phyloP scores from a whole-genome alignment of 2,888 invertebrate species.

The Sialis lutaria region DNA sequence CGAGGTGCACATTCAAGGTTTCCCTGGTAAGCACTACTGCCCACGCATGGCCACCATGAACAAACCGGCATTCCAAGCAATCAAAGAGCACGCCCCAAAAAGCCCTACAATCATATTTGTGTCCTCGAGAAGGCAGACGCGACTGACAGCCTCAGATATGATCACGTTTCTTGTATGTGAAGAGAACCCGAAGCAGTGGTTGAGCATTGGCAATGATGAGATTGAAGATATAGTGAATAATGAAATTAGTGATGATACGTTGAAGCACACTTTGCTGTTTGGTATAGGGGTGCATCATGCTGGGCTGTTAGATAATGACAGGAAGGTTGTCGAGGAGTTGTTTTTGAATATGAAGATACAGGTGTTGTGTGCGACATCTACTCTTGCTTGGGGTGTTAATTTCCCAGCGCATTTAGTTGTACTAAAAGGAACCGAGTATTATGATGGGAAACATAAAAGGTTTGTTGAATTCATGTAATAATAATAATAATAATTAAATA shows the following conservation, averaged over 20 bases:
- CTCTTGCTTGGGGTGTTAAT: conserved; percentile 98
- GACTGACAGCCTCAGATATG: conserved; percentile 88
- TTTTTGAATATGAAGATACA: conserved; percentile 93
- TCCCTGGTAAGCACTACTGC: conserved; percentile 96
- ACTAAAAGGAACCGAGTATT: conserved; percentile 97
- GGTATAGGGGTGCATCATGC: conserved; percentile 99
- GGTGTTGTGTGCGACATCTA: conserved; percentile 90
- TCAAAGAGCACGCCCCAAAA: conserved; percentile 75
- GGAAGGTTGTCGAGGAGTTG: conserved; percentile 80
- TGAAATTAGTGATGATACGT: conserved; percentile 64
- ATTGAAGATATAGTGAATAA: conserved; percentile 60
- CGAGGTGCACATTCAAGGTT: conserved; percentile 65
- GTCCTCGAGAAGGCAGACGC: conserved; percentile 89
- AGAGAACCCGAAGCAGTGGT: conserved; percentile 75
- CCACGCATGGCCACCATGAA: conserved; percentile 99
- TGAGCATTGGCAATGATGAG: conserved; percentile 70
- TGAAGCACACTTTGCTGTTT: conserved; percentile 86
- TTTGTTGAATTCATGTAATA: too few relatives aligned
- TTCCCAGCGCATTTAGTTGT: conserved; percentile 96
- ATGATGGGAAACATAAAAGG: conserved; percentile 87
- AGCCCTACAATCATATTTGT: conserved; percentile 92
- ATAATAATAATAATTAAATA: too few relatives aligned
- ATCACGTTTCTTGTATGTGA: conserved; percentile 83
- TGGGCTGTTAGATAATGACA: conserved; percentile 83
- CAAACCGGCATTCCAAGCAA: conserved; percentile 91